A percentile compares a stretch with the other conserved stretches of the same genome.
These are phyloP conservation scores for Engystomops pustulosus DNA, from an alignment of 2,113 vertebrate species.

Conservation along the genomic window DNA sequence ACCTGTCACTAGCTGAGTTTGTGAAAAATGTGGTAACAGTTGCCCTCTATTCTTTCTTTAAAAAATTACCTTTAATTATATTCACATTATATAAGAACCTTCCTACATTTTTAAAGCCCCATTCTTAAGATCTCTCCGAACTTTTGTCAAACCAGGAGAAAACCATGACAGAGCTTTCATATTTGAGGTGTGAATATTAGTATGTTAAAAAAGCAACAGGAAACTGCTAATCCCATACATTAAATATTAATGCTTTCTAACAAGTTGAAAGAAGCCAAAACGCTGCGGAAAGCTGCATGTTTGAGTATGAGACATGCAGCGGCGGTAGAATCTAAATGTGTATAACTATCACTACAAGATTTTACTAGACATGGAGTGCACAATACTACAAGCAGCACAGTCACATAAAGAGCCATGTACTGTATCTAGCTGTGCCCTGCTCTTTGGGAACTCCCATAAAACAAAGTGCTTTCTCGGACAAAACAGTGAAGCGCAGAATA, in stretches of 20 bases:
- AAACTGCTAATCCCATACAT: background rate
- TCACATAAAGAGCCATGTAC: background rate
- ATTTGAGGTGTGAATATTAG: slow-evolving; percentile 5
- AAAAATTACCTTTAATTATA: no score
- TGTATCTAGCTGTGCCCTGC: background rate
- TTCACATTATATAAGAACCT: no score
- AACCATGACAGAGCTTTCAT: background rate
- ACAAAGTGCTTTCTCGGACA: no score
- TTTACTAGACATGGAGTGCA: background rate
- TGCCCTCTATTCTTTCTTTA: no score
- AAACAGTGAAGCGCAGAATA: no score
- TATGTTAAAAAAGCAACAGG: background rate
- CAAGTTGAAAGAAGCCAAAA: slow-evolving; percentile 23
- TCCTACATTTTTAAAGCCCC: background rate
- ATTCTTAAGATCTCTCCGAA: background rate
- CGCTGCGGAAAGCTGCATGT: background rate
- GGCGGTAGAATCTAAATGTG: background rate
- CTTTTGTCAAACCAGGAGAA: background rate
- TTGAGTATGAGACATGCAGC: background rate
- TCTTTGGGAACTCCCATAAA: background rate
- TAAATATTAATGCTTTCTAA: slow-evolving; percentile 20
- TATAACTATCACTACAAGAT: background rate
- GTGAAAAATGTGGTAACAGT: no score
- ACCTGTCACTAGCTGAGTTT: no score
- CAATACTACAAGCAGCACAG: background rate